These are phyloP conservation scores for Donacobius atricapilla DNA, from an alignment of 2,113 vertebrate genomes.

Conservation along the genomic window DNA sequence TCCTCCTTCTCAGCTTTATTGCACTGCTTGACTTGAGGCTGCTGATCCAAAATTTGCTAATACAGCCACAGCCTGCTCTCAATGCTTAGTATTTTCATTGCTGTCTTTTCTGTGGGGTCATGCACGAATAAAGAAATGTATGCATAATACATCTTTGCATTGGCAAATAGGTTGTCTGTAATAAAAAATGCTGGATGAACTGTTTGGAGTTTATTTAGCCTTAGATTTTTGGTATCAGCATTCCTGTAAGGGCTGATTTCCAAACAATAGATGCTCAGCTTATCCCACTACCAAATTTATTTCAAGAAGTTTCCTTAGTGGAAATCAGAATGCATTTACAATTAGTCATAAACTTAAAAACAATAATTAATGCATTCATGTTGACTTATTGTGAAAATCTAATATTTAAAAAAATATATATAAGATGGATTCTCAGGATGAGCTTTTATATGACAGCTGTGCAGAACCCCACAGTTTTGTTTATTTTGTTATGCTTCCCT, in stretches of 20 bases:
- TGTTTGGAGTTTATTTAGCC: background rate
- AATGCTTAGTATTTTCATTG: background rate
- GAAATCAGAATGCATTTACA: background rate
- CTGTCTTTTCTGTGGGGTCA: background rate
- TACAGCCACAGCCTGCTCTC: background rate
- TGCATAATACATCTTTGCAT: background rate
- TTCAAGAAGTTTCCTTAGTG: background rate
- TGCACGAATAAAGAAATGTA: background rate
- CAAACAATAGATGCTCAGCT: background rate
- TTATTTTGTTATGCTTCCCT: background rate
- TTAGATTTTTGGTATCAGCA: background rate
- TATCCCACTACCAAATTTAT: background rate
- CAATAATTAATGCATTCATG: accelerated
- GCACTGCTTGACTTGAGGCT: background rate
- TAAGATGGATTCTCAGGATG: background rate
- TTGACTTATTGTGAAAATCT: background rate
- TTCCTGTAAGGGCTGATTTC: background rate
- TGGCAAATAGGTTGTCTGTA: background rate
- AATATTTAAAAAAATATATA: too few species aligned
- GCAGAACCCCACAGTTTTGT: background rate
- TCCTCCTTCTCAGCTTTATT: background rate
- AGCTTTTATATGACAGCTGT: background rate
- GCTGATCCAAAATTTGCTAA: background rate
- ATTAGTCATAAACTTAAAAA: background rate
- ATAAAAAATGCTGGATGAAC: background rate